Base-by-base conservation (phyloP, 2,888 invertebrate genomes). In the Hyposoter didymator region DNA sequence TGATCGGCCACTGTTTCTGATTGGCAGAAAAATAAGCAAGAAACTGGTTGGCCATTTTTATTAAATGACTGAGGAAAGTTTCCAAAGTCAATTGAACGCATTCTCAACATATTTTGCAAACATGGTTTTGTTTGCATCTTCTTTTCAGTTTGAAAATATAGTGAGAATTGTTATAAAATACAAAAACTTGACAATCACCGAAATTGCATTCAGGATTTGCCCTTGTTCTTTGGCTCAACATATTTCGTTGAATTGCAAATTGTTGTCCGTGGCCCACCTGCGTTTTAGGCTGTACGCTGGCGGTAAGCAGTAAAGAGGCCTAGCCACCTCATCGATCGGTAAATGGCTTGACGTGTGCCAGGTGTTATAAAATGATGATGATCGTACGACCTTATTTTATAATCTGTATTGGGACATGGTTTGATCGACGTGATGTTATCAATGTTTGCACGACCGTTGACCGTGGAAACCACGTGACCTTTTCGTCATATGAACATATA, bases 351-450 rank as follows among this genome's bases (percentile, higher is more conserved):
- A 79, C 28, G 82, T 79, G 52, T 75, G 39, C n/a, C 72, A 78
- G 69, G 39, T 59, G 62, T 55, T 55, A 74, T 70, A 47, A 74
- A 75, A 39, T 78, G 12, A 85, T 75, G 78, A 82, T 75, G 82
- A 78, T 85, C 70, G 66, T 79, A 70, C 69, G 84, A 78, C 82
- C 82, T 75, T 49, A 64, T 78, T 85, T 72, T 39, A 22, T 66
- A 12, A 32, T 75, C 55, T n/a, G 8, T 66, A 76, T 66, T 49
- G 49, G 32, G 19, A 14, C 14, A 76, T 76, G 49, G 49, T 66
- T 64, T 39, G 62, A 76, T 35, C 43, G 39, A 73, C 43, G 73
- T 39, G 76, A 66, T 22, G 17, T 19, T 66, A 64, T 2, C 17
- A 49, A 28, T 52, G 47, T 64, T 79, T 39, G 47, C 59, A 45